These are phyloP conservation scores for Henricia sp. DNA, from an alignment of 53 echinoderm and acorn worm genomes.

Conservation along the genomic window DNA sequence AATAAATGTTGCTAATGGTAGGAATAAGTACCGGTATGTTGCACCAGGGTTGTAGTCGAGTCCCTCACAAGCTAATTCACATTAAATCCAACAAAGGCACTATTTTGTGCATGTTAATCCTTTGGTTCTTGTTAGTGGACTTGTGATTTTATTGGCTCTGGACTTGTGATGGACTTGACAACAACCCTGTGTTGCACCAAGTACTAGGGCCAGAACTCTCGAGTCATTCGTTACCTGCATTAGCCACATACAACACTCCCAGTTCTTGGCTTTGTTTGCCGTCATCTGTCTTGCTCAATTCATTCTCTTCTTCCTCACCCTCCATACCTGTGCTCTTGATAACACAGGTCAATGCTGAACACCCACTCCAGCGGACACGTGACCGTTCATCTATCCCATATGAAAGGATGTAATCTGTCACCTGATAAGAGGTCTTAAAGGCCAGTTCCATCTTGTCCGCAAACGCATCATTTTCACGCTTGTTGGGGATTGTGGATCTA, in stretches of 20 bases:
- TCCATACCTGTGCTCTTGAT: slow-evolving; percentile 53
- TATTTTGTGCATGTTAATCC: not conserved
- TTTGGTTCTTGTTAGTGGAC: not conserved
- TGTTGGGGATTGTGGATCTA: slow-evolving; percentile 39
- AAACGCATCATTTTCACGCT: slow-evolving; percentile 63
- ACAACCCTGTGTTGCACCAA: not conserved
- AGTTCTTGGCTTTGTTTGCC: slow-evolving; percentile 49
- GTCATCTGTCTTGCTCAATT: slow-evolving; percentile 39
- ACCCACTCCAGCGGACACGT: slow-evolving; percentile 96
- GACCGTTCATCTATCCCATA: slow-evolving; percentile 92
- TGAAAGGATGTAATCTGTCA: slow-evolving; percentile 78
- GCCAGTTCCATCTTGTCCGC: slow-evolving; percentile 82
- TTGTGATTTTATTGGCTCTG: not conserved
- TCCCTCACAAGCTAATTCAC: no score
- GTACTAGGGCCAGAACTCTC: not conserved
- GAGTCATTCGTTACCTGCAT: slow-evolving; percentile 87
- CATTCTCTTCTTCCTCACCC: slow-evolving; percentile 59
- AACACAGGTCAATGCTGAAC: slow-evolving; percentile 88
- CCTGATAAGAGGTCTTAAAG: slow-evolving; percentile 67
- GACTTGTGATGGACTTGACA: not conserved
- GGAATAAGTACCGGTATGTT: no score
- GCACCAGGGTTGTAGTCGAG: no score
- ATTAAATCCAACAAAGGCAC: no score
- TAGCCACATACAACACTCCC: slow-evolving; percentile 89
- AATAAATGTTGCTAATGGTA: no score